phyloP scores from a whole-genome alignment of 2,888 invertebrate species.

The Hermaeophaga mercurialis region DNA sequence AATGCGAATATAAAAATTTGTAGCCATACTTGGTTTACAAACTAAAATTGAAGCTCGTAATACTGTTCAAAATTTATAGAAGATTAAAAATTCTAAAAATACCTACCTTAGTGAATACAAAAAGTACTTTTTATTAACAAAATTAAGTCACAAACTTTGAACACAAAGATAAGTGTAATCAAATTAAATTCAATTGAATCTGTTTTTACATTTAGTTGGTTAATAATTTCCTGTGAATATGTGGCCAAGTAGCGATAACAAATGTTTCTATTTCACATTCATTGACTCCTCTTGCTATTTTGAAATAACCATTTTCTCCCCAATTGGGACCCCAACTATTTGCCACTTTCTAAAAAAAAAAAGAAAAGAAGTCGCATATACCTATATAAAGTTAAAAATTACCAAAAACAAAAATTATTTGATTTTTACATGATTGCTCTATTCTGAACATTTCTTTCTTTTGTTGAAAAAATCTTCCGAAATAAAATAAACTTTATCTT shows the following conservation, averaged over 20 bases:
- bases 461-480: too few relatives aligned
- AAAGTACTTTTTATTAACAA: background rate
- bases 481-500: too few relatives aligned
- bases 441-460: too few relatives aligned
- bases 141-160: background rate
- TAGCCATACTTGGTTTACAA: background rate
- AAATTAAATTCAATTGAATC: background rate
- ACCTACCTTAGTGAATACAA: too few relatives aligned
- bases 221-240: conserved; percentile 43
- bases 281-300: conserved; percentile 80
- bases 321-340: conserved; percentile 93
- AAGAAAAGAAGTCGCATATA: too few relatives aligned
- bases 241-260: conserved; percentile 79
- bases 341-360: conserved; percentile 76
- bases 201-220: background rate
- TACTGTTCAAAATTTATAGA: background rate
- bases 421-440: too few relatives aligned
- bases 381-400: too few relatives aligned
- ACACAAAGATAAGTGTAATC: background rate
- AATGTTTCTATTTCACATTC: conserved; percentile 91
- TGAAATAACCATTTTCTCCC: conserved; percentile 93
- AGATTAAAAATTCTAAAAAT: too few relatives aligned
- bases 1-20: background rate
- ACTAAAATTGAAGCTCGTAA: background rate
- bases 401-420: too few relatives aligned